These are phyloP conservation scores for Micropterix aruncella DNA, from an alignment of 2,888 invertebrate species.

Conservation along the genomic window DNA sequence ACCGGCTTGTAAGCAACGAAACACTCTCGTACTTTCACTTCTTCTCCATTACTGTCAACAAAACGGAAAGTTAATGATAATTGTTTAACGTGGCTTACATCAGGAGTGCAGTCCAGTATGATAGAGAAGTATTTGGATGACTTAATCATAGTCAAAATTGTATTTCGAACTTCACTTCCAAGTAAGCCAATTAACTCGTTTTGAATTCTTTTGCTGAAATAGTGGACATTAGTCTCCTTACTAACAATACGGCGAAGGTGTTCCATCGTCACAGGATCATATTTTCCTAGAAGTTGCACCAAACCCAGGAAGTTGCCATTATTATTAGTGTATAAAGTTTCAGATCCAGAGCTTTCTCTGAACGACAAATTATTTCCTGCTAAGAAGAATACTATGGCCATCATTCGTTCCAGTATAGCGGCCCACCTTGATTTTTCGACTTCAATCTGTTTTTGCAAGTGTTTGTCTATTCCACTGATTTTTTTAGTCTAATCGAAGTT, in stretches of 20 bases:
- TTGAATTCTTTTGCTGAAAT: constrained; percentile 7
- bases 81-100: constrained; percentile 10
- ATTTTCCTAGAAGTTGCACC: too few species aligned
- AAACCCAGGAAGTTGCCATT: constrained; percentile 12
- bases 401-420: constrained; percentile 11
- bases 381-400: constrained; percentile 8
- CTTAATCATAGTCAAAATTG: constrained; percentile 8
- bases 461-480: too few species aligned
- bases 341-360: constrained; percentile 9
- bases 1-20: constrained; percentile 8
- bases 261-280: constrained; percentile 8
- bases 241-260: constrained; percentile 5
- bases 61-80: constrained; percentile 7
- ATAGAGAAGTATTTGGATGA: constrained; percentile 11
- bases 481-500: too few species aligned
- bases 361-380: constrained; percentile 11
- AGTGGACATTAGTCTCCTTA: constrained; percentile 8
- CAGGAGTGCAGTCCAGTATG: constrained; percentile 10
- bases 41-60: constrained; percentile 7
- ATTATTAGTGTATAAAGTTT: constrained; percentile 9
- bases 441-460: too few species aligned
- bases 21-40: constrained; percentile 8
- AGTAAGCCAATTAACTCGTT: too few species aligned
- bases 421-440: constrained; percentile 3
- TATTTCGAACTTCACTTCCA: constrained; percentile 7